Conservation (phyloP, 2,888 invertebrate species). For the Spodoptera picta region DNA sequence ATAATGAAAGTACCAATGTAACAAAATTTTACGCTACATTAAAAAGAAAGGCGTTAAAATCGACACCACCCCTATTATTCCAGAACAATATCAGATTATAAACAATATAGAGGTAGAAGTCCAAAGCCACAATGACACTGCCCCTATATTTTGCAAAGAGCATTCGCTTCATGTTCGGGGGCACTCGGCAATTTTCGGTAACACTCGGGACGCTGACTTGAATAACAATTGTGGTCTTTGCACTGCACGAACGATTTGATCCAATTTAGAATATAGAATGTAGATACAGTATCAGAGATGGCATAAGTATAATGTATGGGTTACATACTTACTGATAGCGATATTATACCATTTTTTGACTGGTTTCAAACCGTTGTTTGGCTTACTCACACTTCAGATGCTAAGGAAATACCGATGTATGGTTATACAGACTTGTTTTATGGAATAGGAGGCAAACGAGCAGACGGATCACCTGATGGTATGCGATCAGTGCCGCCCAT, state of each 20-base stretch:
- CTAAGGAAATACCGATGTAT: no score
- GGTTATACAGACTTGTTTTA: no score
- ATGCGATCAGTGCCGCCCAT: no score
- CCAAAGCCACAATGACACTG: slow-evolving; percentile 2
- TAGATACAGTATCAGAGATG: slow-evolving; percentile 33
- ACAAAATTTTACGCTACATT: no score
- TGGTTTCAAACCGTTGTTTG: no score
- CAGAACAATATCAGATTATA: slow-evolving; percentile 15
- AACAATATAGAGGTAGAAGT: background rate
- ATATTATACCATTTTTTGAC: no score
- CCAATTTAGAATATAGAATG: slow-evolving; percentile 56
- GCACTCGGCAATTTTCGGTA: slow-evolving; percentile 53
- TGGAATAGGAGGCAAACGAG: no score
- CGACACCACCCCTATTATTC: slow-evolving; percentile 2
- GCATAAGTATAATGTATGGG: slow-evolving; percentile 13
- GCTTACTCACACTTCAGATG: no score
- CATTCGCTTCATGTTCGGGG: slow-evolving; percentile 34
- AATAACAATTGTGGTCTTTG: slow-evolving; percentile 62
- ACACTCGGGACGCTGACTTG: slow-evolving; percentile 54
- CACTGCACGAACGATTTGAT: slow-evolving; percentile 57
- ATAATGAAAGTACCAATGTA: no score
- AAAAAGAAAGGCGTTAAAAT: background rate
- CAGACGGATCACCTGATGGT: no score
- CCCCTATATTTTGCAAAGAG: slow-evolving; percentile 15
- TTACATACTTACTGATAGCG: no score